phyloP scores from a whole-genome alignment of 2,888 invertebrate species.

The Metopia argyrocephala region DNA sequence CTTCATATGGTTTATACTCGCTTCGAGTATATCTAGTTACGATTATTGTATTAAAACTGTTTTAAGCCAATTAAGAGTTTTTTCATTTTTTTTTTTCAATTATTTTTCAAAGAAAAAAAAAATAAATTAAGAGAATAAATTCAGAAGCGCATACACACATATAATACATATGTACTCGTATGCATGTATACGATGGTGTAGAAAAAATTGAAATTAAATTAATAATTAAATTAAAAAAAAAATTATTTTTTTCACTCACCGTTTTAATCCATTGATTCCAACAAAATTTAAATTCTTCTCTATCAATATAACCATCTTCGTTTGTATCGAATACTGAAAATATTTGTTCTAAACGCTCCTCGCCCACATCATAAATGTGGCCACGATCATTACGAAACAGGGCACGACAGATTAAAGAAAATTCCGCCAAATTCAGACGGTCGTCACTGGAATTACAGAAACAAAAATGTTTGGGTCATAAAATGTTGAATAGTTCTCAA shows the following conservation, averaged over 20 bases:
- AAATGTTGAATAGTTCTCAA: background rate
- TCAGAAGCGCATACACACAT: too few relatives aligned
- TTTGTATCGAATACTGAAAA: constrained; percentile 91
- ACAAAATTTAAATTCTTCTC: constrained; percentile 90
- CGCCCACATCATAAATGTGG: constrained; percentile 87
- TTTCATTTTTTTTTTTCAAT: background rate
- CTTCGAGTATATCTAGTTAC: background rate
- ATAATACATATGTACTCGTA: too few relatives aligned
- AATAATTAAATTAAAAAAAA: too few relatives aligned
- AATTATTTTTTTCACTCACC: too few relatives aligned
- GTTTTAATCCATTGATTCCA: constrained; percentile 96
- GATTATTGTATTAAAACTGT: background rate
- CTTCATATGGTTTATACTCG: background rate
- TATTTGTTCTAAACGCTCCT: constrained; percentile 85
- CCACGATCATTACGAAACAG: constrained; percentile 92
- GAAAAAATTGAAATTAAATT: too few relatives aligned
- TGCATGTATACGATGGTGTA: too few relatives aligned
- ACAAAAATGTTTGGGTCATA: constrained; percentile 20
- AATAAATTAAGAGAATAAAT: too few relatives aligned
- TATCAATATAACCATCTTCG: constrained; percentile 87
- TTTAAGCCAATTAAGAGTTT: background rate
- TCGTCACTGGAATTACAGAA: constrained; percentile 83
- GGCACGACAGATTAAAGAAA: constrained; percentile 89
- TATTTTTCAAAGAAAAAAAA: background rate
- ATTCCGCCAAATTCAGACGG: constrained; percentile 86